Evolutionary conservation across 2,888 invertebrate species (phyloP), one percentile per base, ranked within the genome.

Genomic region (Periphyllus acericola): DNA sequence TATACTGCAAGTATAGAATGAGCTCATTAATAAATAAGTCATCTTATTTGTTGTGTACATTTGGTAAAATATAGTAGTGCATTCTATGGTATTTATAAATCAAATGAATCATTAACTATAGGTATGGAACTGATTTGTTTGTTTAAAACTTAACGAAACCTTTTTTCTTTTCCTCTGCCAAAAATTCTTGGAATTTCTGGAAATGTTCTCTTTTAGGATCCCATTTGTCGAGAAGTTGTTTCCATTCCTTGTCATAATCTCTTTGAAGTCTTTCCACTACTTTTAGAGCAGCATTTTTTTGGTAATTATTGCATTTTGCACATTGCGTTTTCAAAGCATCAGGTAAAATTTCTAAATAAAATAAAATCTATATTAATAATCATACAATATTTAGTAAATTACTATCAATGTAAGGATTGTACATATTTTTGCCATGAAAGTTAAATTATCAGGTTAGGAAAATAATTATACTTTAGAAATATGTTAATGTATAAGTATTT

Each of bases 311-410:
- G 88, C 90, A 90, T 89, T 90, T 90, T 6, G 89, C 29, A 86
- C 90, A 90, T 76, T 89, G 89, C 4, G 90, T 90, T 82, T 90
- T 89, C 83, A 90, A 85, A 1, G 90, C 90, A 32, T 90, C 90
- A 2, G 90, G 90, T 60, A 90, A 88, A 72, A 89, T 80, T 68
- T 80, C 90, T 90, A 60, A 60, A 89, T 68, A 90, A 90, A 68
- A 76, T 29, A 81, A 75, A 89, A 60, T 32, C 1, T 68, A 9
- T 29, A 32, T 55, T 11, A 55, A n/a, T 60, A 25, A 60, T n/a
- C n/a, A 3, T 25, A 60, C 14, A 60, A 3, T 25, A n/a, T 60
- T 68, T 68, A 46, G 29, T 68, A n/a, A 14, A 29, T 68, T 4
- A 11, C 29, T 4, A 29, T 29, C 29, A 68, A 11, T 29, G 14